These are phyloP conservation scores for Mycetomoellerius zeteki DNA, from an alignment of 1,140 invertebrate species.

Conservation along the genomic window DNA sequence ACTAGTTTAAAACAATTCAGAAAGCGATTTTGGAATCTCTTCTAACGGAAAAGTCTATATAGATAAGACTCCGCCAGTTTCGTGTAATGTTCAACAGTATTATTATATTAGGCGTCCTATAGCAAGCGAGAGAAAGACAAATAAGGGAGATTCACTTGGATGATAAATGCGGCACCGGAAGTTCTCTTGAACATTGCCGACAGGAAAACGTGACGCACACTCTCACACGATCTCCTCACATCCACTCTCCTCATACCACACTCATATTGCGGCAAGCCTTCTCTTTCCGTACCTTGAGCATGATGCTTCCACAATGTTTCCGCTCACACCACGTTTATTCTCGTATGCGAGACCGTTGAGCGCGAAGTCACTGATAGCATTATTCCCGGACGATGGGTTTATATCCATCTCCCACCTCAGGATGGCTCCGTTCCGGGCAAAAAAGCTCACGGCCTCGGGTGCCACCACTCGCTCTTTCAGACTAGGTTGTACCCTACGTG, in stretches of 20 bases:
- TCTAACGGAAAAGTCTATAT: neutral
- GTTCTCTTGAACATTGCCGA: neutral
- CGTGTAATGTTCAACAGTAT: neutral
- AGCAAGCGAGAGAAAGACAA: neutral
- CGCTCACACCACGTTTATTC: conserved; percentile 51
- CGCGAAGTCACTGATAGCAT: conserved; percentile 86
- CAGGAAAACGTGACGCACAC: conserved; percentile 47
- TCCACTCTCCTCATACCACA: conserved; percentile 42
- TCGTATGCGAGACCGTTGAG: conserved; percentile 66
- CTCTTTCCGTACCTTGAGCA: conserved; percentile 78
- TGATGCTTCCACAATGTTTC: conserved; percentile 69
- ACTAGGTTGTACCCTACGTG: neutral
- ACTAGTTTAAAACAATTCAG: no score
- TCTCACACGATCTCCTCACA: conserved; percentile 34
- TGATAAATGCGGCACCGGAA: conserved; percentile 26
- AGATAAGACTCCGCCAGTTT: neutral
- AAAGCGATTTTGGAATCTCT: neutral
- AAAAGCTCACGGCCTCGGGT: conserved; percentile 70
- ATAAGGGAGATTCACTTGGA: conserved; percentile 12
- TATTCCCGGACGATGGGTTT: conserved; percentile 85
- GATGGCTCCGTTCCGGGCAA: conserved; percentile 75
- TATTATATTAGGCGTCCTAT: neutral
- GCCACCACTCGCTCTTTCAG: neutral
- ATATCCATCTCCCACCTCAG: conserved; percentile 86
- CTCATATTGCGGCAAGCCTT: neutral